Percentiles rank a stretch among this genome's conserved stretches.
Evolutionary conservation across 2,797 vertebrate genomes (phyloP).

Genomic region (Bovichtus variegatus): DNA sequence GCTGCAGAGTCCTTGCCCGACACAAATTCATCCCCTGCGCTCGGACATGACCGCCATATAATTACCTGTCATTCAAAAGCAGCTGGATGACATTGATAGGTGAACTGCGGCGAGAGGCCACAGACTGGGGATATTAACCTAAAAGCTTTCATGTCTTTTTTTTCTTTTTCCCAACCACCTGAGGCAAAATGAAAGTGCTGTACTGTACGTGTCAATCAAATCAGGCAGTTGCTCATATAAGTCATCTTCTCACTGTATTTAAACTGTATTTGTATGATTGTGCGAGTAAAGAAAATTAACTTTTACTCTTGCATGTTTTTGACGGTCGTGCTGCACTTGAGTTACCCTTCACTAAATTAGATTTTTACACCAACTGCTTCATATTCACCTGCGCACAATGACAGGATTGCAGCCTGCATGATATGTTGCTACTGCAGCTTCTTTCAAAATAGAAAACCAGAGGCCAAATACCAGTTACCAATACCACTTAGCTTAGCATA

Average conservation of each 20-base stretch:
- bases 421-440: constrained; percentile 2
- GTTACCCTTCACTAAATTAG: background rate
- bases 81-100: constrained; percentile 64
- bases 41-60: constrained; percentile 61
- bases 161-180: background rate
- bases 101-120: constrained; percentile 55
- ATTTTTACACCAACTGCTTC: constrained; percentile 13
- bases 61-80: constrained; percentile 74
- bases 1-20: constrained; percentile 55
- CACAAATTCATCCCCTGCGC: constrained; percentile 51
- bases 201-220: background rate
- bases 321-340: background rate
- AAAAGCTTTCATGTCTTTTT: background rate
- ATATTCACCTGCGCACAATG: background rate
- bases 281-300: background rate
- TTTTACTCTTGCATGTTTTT: background rate
- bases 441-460: background rate
- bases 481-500: too few relatives aligned
- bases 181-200: background rate
- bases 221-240: too few relatives aligned
- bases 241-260: background rate
- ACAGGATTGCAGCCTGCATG: constrained; percentile 1
- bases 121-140: constrained; percentile 47
- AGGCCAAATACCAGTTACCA: background rate
- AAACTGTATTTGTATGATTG: background rate